Conservation (phyloP, 1,140 invertebrate species). For the Trypoxylus dichotomus region DNA sequence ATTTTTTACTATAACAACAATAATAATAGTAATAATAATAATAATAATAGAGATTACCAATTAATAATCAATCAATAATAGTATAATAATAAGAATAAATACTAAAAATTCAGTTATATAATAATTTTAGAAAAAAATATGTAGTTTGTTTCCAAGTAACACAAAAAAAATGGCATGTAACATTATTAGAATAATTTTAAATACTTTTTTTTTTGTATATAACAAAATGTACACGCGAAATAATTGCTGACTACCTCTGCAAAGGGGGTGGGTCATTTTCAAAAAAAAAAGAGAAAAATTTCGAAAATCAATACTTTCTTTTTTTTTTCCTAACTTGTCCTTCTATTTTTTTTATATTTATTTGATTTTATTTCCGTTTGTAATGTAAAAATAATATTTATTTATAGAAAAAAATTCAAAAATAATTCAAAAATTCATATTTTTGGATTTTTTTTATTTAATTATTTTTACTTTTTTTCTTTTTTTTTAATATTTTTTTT, state of each 20-base stretch:
- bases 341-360: too few relatives aligned
- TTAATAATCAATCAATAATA: background rate
- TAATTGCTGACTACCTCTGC: too few relatives aligned
- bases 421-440: background rate
- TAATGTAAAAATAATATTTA: too few relatives aligned
- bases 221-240: too few relatives aligned
- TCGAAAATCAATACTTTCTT: too few relatives aligned
- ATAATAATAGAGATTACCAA: background rate
- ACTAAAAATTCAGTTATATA: background rate
- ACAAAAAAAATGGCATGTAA: background rate
- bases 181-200: background rate
- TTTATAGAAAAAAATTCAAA: background rate
- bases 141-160: too few relatives aligned
- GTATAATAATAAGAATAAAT: background rate
- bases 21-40: background rate
- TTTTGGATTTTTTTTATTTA: background rate
- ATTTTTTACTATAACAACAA: constrained; percentile 18
- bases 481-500: background rate
- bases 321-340: too few relatives aligned
- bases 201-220: too few relatives aligned
- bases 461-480: background rate
- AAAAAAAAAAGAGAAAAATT: too few relatives aligned
- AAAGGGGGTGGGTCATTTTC: too few relatives aligned
- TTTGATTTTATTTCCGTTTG: too few relatives aligned
- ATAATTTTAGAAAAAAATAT: background rate